Percentiles rank a stretch among this genome's conserved stretches.
Evolutionary conservation across 2,113 vertebrate genomes (phyloP).

Genomic region (Bambusicola thoracicus): DNA sequence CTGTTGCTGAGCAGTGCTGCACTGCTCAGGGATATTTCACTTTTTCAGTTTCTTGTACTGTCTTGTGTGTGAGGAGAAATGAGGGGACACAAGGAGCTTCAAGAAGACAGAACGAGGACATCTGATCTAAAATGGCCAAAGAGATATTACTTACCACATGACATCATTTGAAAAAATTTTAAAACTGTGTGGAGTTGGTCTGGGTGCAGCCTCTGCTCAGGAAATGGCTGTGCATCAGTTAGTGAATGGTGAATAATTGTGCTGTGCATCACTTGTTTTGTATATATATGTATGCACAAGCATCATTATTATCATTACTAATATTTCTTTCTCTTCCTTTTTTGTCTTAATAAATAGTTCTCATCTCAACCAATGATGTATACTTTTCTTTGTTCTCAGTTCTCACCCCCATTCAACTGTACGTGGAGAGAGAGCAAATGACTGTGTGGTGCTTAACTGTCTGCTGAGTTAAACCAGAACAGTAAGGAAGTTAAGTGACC

Average conservation of each 20-base stretch:
- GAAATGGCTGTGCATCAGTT: background rate
- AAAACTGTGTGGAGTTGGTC: background rate
- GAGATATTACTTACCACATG: background rate
- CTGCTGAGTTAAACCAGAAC: background rate
- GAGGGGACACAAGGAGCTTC: no score
- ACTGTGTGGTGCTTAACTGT: background rate
- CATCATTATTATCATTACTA: background rate
- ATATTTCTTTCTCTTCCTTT: no score
- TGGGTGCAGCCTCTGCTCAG: no score
- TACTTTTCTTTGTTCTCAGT: background rate
- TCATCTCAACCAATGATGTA: background rate
- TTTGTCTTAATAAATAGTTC: background rate
- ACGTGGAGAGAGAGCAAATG: background rate
- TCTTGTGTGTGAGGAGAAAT: no score
- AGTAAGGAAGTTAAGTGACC: background rate
- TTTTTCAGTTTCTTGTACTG: background rate
- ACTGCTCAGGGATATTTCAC: background rate
- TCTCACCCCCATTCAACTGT: background rate
- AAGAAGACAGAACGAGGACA: background rate
- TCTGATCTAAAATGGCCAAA: background rate
- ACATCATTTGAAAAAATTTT: background rate
- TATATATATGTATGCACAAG: background rate
- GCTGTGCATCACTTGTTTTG: background rate
- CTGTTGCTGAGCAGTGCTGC: no score
- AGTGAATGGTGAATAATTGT: background rate